Base-by-base conservation (phyloP, 2,113 vertebrate species). In the Poeciliopsis prolifica region DNA sequence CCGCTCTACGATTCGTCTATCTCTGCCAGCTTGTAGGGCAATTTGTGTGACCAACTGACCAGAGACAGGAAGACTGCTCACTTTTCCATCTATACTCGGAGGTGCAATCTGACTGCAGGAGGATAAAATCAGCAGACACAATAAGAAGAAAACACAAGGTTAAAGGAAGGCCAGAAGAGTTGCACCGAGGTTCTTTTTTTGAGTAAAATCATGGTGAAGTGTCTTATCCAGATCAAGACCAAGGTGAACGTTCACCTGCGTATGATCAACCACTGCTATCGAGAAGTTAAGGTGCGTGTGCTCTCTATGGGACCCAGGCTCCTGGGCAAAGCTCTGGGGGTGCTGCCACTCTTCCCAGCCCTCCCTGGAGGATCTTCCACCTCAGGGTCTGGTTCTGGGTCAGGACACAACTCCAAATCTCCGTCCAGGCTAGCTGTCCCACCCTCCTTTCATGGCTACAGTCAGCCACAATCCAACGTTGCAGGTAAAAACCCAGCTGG, bases 201-300 rank as follows among this genome's bases (percentile, higher is more conserved):
- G 44, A 17, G 22, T 29, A 54, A 29, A 81, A 74, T 72, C 61
- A 98, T 98, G 97, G 97, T 96, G 84, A 98, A 96, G 93, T 98
- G 96, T 90, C 94, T 99, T 83, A 91, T 99, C 28, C 93, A 89
- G 89, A 99, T 98, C 58, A 95, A 86, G 79, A 99, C 97, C 77
- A 95, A 95, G 90, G 96, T 98, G 83, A 96, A 90, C 0, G 95
- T 98, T 75, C 96, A 96, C 87, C 91, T 99, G 85, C 94, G 95
- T 63, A 90, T 99, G 92, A 92, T 97, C 83, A 99, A 99, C 87
- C 96, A 98, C 83, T 98, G 97, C 89, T 96, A 93, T 84, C 94
- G 97, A 26, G 95, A 92, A 28, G 94, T 98, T 75, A 92, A 91
- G 48, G 95, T 99, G 1, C 95, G 96, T 1, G 93, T 99, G 82